Evolutionary conservation across 2,888 invertebrate species (phyloP).

Genomic region (Troides oblongomaculatus): DNA sequence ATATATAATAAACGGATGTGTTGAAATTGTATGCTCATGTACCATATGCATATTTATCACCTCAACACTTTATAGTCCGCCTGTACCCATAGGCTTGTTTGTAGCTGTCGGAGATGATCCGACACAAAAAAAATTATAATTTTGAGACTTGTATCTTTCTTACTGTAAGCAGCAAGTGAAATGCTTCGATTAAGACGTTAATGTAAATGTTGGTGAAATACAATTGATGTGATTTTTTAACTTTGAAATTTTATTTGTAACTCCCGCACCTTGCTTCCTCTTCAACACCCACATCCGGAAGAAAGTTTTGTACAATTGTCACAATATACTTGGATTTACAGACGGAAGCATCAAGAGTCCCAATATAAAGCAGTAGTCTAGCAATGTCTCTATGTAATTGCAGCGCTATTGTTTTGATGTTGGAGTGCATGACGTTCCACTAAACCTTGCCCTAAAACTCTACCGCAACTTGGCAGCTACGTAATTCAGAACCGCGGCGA

Average conservation of each 20-base stretch:
- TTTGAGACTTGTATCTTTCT: constrained; percentile 69
- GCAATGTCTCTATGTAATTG: no score
- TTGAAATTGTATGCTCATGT: not conserved
- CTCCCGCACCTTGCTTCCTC: constrained; percentile 4
- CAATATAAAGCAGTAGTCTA: no score
- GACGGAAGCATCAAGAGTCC: no score
- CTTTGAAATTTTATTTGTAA: constrained; percentile 58
- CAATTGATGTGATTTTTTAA: constrained; percentile 80
- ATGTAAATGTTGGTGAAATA: constrained; percentile 80
- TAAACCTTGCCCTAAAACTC: no score
- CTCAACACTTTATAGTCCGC: constrained; percentile 64
- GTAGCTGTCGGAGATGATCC: constrained; percentile 58
- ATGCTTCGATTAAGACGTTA: constrained; percentile 77
- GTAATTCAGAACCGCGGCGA: no score
- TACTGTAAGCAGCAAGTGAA: constrained; percentile 72
- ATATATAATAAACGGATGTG: constrained; percentile 10
- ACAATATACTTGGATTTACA: no score
- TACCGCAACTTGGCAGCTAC: no score
- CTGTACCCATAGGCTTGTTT: constrained; percentile 73
- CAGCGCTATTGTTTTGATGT: no score
- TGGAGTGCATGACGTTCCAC: no score
- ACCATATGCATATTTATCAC: constrained; percentile 47
- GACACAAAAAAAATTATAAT: constrained; percentile 53
- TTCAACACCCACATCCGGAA: no score
- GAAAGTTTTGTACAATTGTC: no score